Conservation (phyloP, 2,888 invertebrate genomes). For the Pocota personata region DNA sequence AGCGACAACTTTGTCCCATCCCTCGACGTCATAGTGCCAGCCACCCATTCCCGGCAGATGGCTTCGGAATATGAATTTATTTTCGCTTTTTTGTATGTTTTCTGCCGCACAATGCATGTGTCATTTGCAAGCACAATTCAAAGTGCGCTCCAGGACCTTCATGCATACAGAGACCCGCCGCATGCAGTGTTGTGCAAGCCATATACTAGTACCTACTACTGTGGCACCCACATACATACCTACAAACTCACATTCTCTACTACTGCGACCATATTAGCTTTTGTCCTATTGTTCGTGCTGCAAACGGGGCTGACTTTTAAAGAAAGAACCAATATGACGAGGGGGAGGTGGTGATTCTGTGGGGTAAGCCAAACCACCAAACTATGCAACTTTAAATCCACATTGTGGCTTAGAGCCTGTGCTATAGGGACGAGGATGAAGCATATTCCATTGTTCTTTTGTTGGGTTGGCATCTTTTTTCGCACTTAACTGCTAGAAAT, state of each 20-base stretch:
- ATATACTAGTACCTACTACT: no score
- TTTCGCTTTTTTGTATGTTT: slow-evolving; percentile 72
- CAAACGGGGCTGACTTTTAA: slow-evolving; percentile 57
- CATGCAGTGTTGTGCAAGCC: neutral
- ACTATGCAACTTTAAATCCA: slow-evolving; percentile 73
- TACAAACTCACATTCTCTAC: neutral
- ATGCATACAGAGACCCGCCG: neutral
- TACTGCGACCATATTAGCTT: slow-evolving; percentile 63
- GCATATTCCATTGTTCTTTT: slow-evolving; percentile 68
- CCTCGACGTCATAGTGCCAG: neutral
- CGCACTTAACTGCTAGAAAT: slow-evolving; percentile 73
- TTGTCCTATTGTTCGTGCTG: slow-evolving; percentile 66
- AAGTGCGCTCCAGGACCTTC: slow-evolving; percentile 58
- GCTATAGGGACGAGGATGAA: neutral
- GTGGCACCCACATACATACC: neutral
- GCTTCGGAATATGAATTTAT: slow-evolving; percentile 71
- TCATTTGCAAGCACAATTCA: slow-evolving; percentile 71
- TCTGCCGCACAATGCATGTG: slow-evolving; percentile 73
- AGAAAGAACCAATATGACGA: slow-evolving; percentile 42
- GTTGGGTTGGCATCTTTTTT: slow-evolving; percentile 72
- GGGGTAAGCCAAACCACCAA: slow-evolving; percentile 57
- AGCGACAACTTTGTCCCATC: slow-evolving; percentile 25
- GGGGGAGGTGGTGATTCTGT: neutral
- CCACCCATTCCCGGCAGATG: slow-evolving; percentile 41
- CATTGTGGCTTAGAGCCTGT: slow-evolving; percentile 54